Base-by-base conservation (phyloP, 2,797 vertebrate genomes). In the Vespertilio murinus region DNA sequence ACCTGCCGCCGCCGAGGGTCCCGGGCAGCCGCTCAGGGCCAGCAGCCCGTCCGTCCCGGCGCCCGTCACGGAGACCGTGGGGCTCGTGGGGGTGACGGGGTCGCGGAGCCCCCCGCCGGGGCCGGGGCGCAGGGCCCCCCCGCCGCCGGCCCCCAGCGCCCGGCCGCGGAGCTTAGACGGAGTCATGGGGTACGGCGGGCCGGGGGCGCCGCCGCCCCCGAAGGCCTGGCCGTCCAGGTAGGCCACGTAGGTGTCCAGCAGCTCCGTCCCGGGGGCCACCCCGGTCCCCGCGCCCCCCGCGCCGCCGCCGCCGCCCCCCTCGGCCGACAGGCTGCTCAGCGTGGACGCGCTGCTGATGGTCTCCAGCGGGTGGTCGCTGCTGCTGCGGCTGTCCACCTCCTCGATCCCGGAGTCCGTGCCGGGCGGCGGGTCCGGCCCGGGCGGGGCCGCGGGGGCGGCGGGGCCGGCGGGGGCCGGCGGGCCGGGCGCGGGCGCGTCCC, bases 151-250 rank as follows among this genome's bases (percentile, higher is more conserved):
- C n/a, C 97, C 96, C 52, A 97, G 74, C 0, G 97, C 93, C 40
- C 96, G 90, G 83, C 96, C 91, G 38, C 97, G 91, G 97, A 98
- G 87, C 97, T 97, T 97, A 97, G 98, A 54, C 98, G 99, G 96
- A 98, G 97, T 97, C 97, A 97, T 96, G 97, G 99, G 96, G 98
- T 98, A 83, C 93, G 98, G 75, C 47, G 98, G 88, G 95, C 97
- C 88, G 3, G 97, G 35, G 28, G 95, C 4, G 0, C 86, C 80
- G 0, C 94, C 84, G 96, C 98, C 97, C 61, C 99, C 99, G 38
- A 99, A 99, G 25, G 98, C 99, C 96, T 99, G 99, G 93, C 99
- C 99, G 0, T 99, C 99, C 97, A 99, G 96, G 97, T 99, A 99
- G 96, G 98, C 99, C 98, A 99, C 99, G 91, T 99, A 99, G 28